Conservation (phyloP, 2,797 vertebrate species). For the Dipus sagitta region DNA sequence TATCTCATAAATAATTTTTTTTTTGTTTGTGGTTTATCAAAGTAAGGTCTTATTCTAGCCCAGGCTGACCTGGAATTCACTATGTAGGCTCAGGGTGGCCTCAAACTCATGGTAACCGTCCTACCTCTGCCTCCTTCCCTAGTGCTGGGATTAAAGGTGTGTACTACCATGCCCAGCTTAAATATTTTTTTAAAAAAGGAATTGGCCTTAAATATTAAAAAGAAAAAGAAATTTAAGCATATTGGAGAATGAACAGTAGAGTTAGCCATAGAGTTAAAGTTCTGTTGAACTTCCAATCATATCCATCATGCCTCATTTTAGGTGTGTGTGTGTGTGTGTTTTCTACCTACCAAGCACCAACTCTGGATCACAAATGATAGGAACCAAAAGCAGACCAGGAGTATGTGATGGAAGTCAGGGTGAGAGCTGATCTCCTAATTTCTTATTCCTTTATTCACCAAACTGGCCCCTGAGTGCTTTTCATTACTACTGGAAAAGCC, state of each 20-base stretch:
- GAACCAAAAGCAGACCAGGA: neutral
- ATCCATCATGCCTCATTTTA: neutral
- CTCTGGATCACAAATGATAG: neutral
- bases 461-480: neutral
- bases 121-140: too few species aligned
- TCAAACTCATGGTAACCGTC: too few species aligned
- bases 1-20: too few species aligned
- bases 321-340: accelerated
- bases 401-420: neutral
- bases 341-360: neutral
- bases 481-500: neutral
- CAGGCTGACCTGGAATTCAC: too few species aligned
- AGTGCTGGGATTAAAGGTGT: too few species aligned
- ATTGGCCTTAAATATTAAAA: too few species aligned
- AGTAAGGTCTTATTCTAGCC: too few species aligned
- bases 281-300: neutral
- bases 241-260: neutral
- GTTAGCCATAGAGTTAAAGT: neutral
- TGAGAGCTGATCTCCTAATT: neutral
- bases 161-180: too few species aligned
- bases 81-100: too few species aligned
- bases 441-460: neutral
- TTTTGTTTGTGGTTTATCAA: too few species aligned
- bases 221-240: neutral
- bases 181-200: too few species aligned